Conservation (phyloP, 2,797 vertebrate species). For the Staurois parvus region DNA sequence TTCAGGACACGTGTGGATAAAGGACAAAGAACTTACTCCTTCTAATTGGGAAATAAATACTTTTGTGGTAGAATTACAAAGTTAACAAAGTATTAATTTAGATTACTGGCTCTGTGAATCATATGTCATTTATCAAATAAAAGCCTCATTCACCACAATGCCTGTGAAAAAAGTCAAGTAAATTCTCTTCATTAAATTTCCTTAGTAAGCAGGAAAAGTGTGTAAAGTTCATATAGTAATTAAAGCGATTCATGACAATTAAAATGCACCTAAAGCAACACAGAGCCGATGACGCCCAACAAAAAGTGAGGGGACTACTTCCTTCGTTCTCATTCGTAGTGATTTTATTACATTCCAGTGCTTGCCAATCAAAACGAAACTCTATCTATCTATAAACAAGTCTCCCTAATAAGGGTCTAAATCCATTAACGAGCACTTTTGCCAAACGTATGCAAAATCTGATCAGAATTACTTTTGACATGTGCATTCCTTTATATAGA, state of each 20-base stretch:
- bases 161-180: background rate
- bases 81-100: background rate
- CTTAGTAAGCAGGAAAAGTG: background rate
- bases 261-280: slow-evolving; percentile 17
- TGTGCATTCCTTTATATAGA: slow-evolving; percentile 22
- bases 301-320: slow-evolving; percentile 4
- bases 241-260: slow-evolving; percentile 18
- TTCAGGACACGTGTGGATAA: too few relatives aligned
- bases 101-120: background rate
- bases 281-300: background rate
- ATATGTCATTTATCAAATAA: background rate
- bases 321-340: slow-evolving; percentile 18
- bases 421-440: slow-evolving; percentile 44
- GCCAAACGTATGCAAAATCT: slow-evolving; percentile 46
- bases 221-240: background rate
- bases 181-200: background rate
- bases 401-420: slow-evolving; percentile 44
- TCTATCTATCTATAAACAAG: slow-evolving; percentile 42
- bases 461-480: slow-evolving; percentile 36
- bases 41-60: background rate
- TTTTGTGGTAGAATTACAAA: background rate
- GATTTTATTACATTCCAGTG: slow-evolving; percentile 29
- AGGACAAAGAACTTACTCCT: background rate
- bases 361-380: slow-evolving; percentile 56
- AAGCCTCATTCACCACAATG: background rate